Evolutionary conservation across 1,140 invertebrate species (phyloP), one percentile per base, ranked within the genome.

Genomic region (Atta texana): DNA sequence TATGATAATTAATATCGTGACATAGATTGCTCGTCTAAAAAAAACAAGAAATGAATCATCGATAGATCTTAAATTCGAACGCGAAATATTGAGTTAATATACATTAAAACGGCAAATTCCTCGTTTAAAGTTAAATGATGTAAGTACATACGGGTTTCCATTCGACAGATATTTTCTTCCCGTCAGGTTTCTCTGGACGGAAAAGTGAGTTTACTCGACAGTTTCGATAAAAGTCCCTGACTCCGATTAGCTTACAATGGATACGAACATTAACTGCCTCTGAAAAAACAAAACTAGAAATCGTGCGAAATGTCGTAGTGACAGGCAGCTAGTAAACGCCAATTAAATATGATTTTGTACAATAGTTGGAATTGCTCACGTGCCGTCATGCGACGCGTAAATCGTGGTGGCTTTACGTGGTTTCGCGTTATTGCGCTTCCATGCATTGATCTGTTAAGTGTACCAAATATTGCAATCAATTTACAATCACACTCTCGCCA

Each of bases 141-240:
- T 31, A 31, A 57, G 39, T 66, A 39, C n/a, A n/a, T 34, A 18
- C 39, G 39, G 1, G n/a, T 8, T 66, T 66, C 1, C 18, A 34
- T 1, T 34, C 16, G 28, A 7, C 16, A 18, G 21, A n/a, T 44
- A n/a, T 55, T 55, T 12, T 2, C 16, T 39, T 16, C 10, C 28
- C 44, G 31, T 6, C 68, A 3, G 28, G n/a, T 14, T 57, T 21
- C 10, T 0, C 21, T 6, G 34, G 44, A 61, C 66, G 59, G 6
- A 53, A 88, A 88, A 85, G 39, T 80, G 31, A 28, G 3, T 53
- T 81, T 64, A 14, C 10, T 12, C 18, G 55, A 77, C 28, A 75
- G 3, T 5, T 89, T 71, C 18, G 12, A 16, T 44, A 44, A 51
- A 51, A 18, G 85, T 61, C 85, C 75, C 85, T 90, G 85, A 85